phyloP scores from a whole-genome alignment of 1,140 invertebrate genomes.

The Panagrolaimus sp. region DNA sequence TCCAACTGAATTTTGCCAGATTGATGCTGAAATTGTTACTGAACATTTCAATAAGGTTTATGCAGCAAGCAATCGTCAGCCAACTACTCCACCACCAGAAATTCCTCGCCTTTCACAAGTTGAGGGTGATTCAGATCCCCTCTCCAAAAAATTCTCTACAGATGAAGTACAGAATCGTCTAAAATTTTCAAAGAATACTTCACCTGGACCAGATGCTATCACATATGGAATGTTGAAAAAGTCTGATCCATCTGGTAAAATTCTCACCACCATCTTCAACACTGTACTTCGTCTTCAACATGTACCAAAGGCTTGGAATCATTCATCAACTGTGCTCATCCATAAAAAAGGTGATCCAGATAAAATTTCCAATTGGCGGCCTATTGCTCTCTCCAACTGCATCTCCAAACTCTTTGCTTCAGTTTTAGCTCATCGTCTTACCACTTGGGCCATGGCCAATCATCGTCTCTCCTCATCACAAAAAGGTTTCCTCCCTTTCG shows the following conservation, averaged over 20 bases:
- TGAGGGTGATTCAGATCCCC: too few relatives aligned
- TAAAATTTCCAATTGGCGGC: slow-evolving; percentile 42
- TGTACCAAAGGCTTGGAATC: not conserved
- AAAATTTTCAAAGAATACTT: slow-evolving; percentile 5
- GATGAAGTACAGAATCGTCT: not conserved
- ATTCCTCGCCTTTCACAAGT: too few relatives aligned
- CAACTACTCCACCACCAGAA: too few relatives aligned
- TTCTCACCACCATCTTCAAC: not conserved
- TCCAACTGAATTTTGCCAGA: too few relatives aligned
- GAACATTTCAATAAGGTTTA: too few relatives aligned
- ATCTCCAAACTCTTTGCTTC: slow-evolving; percentile 7
- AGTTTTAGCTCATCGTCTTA: not conserved
- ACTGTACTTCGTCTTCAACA: not conserved
- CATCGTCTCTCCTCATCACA: slow-evolving; percentile 31
- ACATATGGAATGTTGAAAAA: not conserved
- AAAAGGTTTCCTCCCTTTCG: slow-evolving; percentile 56
- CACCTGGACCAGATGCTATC: slow-evolving; percentile 23
- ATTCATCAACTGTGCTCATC: slow-evolving; percentile 18
- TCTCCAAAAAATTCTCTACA: not conserved
- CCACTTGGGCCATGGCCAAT: not conserved
- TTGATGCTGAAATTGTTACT: too few relatives aligned
- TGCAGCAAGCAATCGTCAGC: too few relatives aligned
- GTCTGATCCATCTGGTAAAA: slow-evolving; percentile 18
- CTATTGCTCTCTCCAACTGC: slow-evolving; percentile 32
- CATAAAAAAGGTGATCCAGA: slow-evolving; percentile 31